phyloP scores from a whole-genome alignment of 2,888 invertebrate species.

The Drepana falcataria region DNA sequence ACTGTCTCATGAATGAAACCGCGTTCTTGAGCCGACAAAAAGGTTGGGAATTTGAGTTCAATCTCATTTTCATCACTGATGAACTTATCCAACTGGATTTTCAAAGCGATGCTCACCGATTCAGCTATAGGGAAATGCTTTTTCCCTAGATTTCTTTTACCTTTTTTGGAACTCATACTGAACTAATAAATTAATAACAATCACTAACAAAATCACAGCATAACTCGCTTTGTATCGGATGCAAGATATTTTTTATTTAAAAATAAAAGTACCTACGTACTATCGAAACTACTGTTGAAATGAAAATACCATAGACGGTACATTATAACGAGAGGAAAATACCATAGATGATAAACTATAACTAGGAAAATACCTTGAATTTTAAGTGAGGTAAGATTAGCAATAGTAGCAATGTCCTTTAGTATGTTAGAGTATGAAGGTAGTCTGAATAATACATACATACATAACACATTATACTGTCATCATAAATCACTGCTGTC shows the following conservation, averaged over 20 bases:
- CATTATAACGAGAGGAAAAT: too few species aligned
- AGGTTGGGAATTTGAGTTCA: constrained; percentile 82
- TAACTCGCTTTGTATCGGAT: constrained; percentile 21
- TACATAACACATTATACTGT: too few species aligned
- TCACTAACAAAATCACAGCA: constrained; percentile 8
- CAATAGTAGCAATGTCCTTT: too few species aligned
- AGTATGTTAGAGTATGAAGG: too few species aligned
- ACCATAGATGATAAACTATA: too few species aligned
- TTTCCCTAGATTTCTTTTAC: constrained; percentile 54
- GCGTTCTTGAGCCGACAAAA: constrained; percentile 86
- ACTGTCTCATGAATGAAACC: constrained; percentile 88
- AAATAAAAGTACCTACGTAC: background rate
- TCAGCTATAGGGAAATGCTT: constrained; percentile 72
- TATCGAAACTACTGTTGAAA: background rate
- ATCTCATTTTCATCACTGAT: constrained; percentile 68
- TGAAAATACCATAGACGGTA: background rate
- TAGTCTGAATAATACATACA: too few species aligned
- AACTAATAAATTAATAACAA: constrained; percentile 4
- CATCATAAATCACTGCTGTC: too few species aligned
- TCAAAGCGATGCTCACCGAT: constrained; percentile 70
- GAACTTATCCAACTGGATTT: constrained; percentile 71
- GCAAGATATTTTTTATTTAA: constrained; percentile 7
- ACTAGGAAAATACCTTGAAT: too few species aligned
- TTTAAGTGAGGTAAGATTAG: too few species aligned
- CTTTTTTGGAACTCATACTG: constrained; percentile 66